Evolutionary conservation across 2,113 vertebrate genomes (phyloP).

Genomic region (Passer montanus): DNA sequence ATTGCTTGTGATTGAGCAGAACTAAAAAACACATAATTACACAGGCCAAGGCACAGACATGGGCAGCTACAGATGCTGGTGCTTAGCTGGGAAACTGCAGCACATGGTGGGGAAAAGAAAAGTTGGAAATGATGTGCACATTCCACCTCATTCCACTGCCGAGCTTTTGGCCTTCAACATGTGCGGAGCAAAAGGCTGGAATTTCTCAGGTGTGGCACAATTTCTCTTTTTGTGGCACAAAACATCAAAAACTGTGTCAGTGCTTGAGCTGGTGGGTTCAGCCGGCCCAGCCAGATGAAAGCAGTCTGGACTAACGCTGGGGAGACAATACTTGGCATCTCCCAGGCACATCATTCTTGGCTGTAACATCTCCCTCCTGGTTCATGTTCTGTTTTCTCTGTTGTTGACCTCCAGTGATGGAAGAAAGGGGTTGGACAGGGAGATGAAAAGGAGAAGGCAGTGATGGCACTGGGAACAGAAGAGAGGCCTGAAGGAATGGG

Average conservation of each 20-base stretch:
- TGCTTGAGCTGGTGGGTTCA: slow-evolving; percentile 1
- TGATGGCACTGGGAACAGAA: neutral
- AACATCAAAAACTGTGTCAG: neutral
- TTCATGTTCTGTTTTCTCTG: slow-evolving; percentile 14
- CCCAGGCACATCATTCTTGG: neutral
- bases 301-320: neutral
- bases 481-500: neutral
- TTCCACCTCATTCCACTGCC: neutral
- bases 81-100: neutral
- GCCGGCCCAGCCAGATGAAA: neutral
- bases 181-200: neutral
- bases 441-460: slow-evolving; percentile 7
- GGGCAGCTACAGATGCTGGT: neutral
- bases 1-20: neutral
- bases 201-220: neutral
- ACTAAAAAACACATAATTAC: neutral
- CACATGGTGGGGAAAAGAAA: neutral
- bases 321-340: slow-evolving; percentile 52
- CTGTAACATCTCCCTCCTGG: neutral
- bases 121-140: neutral
- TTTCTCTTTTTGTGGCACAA: neutral
- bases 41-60: neutral
- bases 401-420: slow-evolving; percentile 22
- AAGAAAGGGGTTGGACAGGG: neutral
- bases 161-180: neutral